Evolutionary conservation across 2,797 vertebrate genomes (phyloP), one percentile per base, ranked within the genome.

Genomic region (Muraenolepis orangiensis): DNA sequence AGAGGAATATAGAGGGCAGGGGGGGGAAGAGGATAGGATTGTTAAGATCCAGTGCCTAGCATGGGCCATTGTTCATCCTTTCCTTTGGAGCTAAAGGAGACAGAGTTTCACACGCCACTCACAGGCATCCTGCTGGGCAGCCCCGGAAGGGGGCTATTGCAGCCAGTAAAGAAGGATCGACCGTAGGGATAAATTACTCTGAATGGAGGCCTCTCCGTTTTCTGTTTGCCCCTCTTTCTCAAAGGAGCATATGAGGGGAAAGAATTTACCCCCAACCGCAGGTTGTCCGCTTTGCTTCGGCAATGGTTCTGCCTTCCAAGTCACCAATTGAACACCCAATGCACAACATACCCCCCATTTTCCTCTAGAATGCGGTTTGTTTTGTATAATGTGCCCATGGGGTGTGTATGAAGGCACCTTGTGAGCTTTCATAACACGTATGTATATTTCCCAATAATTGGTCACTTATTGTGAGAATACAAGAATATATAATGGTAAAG

Each of bases 41-140:
- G 92, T 93, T 88, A 70, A 28, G 91, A 88, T 91, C 91, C 94
- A 93, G 93, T 89, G 94, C 94, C 91, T 94, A 93, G 94, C 90
- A 93, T 92, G 92, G 90, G 87, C 93, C 92, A 95, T 96, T 96
- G 96, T 96, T 95, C 94, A 93, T 93, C 94, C 91, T 93, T 61
- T 91, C 86, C 93, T 91, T 94, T 95, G 91, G 89, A 94, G 92
- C 91, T 81, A 84, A 93, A 93, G 93, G 93, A 93, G 93, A 85
- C 92, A 93, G 93, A 87, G 91, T 91, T 97, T 97, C 96, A 96
- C 96, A 96, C 94, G 95, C 95, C 93, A 95, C 95, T 94, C 86
- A 88, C 89, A 92, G 94, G 94, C 93, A 91, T 95, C 96, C 95
- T 93, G 95, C 96, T 96, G 96, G 92, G 95, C 91, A 93, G 80